phyloP scores from a whole-genome alignment of 2,888 invertebrate genomes.

The Napeogenes inachia region DNA sequence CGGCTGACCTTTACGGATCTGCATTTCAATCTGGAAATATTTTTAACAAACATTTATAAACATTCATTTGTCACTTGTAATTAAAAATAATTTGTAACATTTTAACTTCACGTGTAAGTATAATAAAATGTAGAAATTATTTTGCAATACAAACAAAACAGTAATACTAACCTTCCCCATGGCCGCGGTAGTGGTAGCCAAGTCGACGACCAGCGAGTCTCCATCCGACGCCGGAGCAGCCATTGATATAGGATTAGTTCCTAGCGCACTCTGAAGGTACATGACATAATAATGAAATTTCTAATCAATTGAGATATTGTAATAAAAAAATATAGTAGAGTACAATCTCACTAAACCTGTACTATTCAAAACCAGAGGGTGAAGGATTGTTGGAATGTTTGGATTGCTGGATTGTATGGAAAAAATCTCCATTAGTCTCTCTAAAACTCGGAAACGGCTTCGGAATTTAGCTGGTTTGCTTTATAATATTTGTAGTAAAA shows the following conservation, averaged over 20 bases:
- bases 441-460: too few relatives aligned
- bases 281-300: not conserved
- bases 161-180: slow-evolving; percentile 85
- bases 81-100: too few relatives aligned
- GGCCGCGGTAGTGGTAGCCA: slow-evolving; percentile 96
- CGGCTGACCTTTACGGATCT: slow-evolving; percentile 83
- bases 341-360: too few relatives aligned
- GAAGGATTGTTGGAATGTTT: too few relatives aligned
- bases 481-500: too few relatives aligned
- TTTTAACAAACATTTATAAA: too few relatives aligned
- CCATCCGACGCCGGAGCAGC: slow-evolving; percentile 83
- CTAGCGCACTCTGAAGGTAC: slow-evolving; percentile 80
- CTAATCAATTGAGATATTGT: not conserved
- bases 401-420: too few relatives aligned
- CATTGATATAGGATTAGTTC: slow-evolving; percentile 93
- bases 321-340: not conserved
- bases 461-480: too few relatives aligned
- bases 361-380: too few relatives aligned
- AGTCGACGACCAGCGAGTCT: slow-evolving; percentile 90
- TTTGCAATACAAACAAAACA: not conserved
- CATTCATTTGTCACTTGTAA: too few relatives aligned
- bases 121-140: not conserved
- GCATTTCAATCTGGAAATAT: slow-evolving; percentile 84
- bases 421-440: too few relatives aligned
- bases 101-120: not conserved